A percentile compares a stretch with the other conserved stretches of the same genome.
phyloP scores from a whole-genome alignment of 2,113 vertebrate species.

The Gymnobelideus leadbeateri region DNA sequence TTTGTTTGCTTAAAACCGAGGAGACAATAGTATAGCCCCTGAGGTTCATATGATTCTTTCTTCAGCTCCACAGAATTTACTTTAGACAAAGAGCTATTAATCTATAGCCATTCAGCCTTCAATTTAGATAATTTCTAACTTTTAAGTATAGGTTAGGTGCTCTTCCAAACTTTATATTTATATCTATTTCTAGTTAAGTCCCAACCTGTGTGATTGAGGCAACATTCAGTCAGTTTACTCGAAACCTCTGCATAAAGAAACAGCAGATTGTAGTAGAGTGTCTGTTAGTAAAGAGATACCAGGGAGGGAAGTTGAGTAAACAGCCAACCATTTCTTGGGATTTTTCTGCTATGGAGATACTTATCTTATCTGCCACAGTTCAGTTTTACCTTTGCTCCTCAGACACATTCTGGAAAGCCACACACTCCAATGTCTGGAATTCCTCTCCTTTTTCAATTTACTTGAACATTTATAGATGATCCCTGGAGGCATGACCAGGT shows the following conservation, averaged over 20 bases:
- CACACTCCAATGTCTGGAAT: background rate
- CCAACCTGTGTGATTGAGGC: background rate
- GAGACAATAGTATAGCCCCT: background rate
- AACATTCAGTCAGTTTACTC: background rate
- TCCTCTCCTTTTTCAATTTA: background rate
- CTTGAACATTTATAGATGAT: background rate
- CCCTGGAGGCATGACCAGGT: background rate
- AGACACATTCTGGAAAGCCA: background rate
- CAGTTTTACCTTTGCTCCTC: background rate
- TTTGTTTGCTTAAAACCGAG: background rate
- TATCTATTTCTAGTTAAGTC: background rate
- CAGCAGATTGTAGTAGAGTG: background rate
- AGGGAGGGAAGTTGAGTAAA: background rate
- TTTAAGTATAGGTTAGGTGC: background rate
- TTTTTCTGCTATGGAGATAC: background rate
- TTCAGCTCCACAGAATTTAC: background rate
- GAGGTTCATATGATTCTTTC: background rate
- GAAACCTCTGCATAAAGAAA: background rate
- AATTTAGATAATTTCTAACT: background rate
- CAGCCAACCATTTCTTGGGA: background rate
- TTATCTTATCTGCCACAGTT: background rate
- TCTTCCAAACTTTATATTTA: background rate
- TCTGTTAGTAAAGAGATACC: background rate
- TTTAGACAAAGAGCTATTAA: background rate
- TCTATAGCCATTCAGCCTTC: background rate